phyloP scores from a whole-genome alignment of 2,113 vertebrate genomes.

The Dipodomys ordii region DNA sequence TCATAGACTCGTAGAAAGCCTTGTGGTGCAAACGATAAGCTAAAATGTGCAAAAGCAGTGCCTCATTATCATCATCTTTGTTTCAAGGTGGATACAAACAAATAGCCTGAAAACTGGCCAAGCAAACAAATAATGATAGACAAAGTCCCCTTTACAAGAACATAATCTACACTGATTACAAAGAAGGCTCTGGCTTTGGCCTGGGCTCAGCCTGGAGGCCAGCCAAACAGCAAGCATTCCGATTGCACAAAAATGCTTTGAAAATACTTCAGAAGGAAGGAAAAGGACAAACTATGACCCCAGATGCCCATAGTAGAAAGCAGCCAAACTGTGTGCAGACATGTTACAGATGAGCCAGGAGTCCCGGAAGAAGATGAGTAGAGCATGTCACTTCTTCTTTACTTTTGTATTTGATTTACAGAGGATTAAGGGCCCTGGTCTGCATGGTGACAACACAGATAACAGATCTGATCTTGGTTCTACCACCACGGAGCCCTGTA shows the following conservation, averaged over 20 bases:
- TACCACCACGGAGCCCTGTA: background rate
- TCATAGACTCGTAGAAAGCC: background rate
- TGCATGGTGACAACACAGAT: background rate
- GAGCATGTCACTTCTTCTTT: background rate
- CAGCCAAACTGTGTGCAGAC: background rate
- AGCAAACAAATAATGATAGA: slow-evolving; percentile 25
- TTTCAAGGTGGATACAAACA: slow-evolving; percentile 58
- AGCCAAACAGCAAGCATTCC: slow-evolving; percentile 47
- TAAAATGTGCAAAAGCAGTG: background rate
- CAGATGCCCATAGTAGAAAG: slow-evolving; percentile 2
- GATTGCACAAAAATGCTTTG: background rate
- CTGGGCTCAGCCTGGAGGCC: background rate
- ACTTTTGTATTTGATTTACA: background rate
- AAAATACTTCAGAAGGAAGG: slow-evolving; percentile 51
- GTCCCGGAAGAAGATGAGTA: background rate
- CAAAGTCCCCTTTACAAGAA: slow-evolving; percentile 35
- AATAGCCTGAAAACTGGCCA: slow-evolving; percentile 45
- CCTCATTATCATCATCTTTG: slow-evolving; percentile 49
- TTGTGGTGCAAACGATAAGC: background rate
- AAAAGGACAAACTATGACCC: background rate
- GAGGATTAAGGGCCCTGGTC: background rate
- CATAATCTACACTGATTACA: slow-evolving; percentile 23
- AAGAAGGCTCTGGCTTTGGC: background rate
- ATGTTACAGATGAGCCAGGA: background rate
- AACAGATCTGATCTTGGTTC: background rate